These are phyloP conservation scores for Falco novaeseelandiae DNA, from an alignment of 2,797 vertebrate species.

Conservation along the genomic window DNA sequence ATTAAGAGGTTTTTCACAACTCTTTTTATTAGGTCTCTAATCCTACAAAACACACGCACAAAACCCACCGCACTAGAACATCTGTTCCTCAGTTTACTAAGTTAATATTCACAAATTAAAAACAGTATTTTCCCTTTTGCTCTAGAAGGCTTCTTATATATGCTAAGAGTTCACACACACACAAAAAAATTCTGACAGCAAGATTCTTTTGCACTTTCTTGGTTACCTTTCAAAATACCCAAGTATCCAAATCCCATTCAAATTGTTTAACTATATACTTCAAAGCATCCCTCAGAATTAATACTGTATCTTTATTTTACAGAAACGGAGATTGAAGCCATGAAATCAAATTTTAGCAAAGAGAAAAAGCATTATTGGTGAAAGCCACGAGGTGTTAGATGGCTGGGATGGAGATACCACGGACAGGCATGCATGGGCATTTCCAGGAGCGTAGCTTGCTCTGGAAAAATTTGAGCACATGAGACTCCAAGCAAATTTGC, in stretches of 20 bases:
- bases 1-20: background rate
- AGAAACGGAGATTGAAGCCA: background rate
- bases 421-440: background rate
- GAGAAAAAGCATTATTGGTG: background rate
- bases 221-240: background rate
- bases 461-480: constrained; percentile 44
- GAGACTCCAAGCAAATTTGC: constrained; percentile 52
- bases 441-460: background rate
- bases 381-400: background rate
- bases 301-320: background rate
- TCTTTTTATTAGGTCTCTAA: background rate
- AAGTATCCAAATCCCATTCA: background rate
- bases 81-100: background rate
- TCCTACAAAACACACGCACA: background rate
- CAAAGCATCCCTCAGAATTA: background rate
- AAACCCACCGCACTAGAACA: background rate
- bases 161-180: background rate
- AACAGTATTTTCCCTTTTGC: background rate
- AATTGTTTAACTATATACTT: background rate
- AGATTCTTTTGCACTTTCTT: background rate
- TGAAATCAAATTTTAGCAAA: background rate
- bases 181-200: background rate
- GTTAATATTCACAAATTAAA: background rate
- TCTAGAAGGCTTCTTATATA: background rate
- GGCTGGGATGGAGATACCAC: background rate